Evolutionary conservation across 2,113 vertebrate species (phyloP), one percentile per base, ranked within the genome.

Genomic region (Saguinus imperator): DNA sequence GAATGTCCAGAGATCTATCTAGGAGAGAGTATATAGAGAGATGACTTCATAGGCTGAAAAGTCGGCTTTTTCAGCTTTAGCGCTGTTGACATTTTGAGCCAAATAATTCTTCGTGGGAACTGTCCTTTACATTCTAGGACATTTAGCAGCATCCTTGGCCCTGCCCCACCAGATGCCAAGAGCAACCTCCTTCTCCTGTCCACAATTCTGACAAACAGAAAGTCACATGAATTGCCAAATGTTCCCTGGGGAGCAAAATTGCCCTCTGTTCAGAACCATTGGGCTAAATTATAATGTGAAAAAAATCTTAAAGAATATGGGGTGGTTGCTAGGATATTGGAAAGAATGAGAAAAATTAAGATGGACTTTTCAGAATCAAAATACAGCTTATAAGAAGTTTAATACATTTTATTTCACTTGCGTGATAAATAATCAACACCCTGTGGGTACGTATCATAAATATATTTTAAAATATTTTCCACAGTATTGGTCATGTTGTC

Each of bases 1-100:
- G 76, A 83, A 58, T 61, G 17, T 58, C 45, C 76, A 83, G 79
- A 95, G 40, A 84, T 40, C 12, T 75, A 37, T 50, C 75, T 40
- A n/a, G 40, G 27, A 75, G 18, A 9, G 25, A 85, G 61, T 12
- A 3, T 40, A 55, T 23, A 6, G 8, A 55, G 58, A 73, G 70
- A 55, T n/a, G 43, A 77, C 13, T 50, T 57, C 32, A 89, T n/a
- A n/a, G 29, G 21, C 37, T 79, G 8, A 50, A 85, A 55, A 25
- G 37, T 4, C 43, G 35, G 14, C 11, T 2, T 57, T 72, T 89
- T 68, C 8, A 88, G 13, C n/a, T 48, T 80, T 40, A 35, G 20
- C 25, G 27, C 50, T 76, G 13, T 3, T 73, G 21, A 48, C 12
- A 29, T 70, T 85, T 50, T 72, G 16, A 45, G 12, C 32, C 45